Evolutionary conservation across 2,797 vertebrate genomes (phyloP), one percentile per base, ranked within the genome.

Genomic region (Sebastes dallii): DNA sequence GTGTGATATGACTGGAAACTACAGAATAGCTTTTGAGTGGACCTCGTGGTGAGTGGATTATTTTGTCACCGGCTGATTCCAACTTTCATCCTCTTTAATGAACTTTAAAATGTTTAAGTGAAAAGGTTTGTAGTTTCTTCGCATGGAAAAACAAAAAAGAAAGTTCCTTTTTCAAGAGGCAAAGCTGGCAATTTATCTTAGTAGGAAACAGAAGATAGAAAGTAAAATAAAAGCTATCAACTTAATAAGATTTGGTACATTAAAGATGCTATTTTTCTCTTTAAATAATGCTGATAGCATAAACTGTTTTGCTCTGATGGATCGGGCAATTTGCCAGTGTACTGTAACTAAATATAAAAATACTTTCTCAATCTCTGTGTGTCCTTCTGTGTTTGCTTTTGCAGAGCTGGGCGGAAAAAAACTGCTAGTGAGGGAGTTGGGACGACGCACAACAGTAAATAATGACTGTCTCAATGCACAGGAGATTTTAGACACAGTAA

Each of bases 391-490:
- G 16, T 78, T 72, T 86, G 69, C 72, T 78, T 77, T 60, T 55
- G 58, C 55, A 75, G 74, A 76, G 72, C 36, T 75, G 86, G 76
- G 72, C 72, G 78, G 60, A 85, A 54, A 72, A 78, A 42, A 83
- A 86, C 42, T 52, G 66, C 78, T 46, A 18, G 72, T 66, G 77
- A 75, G 82, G 59, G 75, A 80, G 87, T 32, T 66, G 79, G 75
- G 73, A 80, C 13, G 27, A 83, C 12, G 60, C 67, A 54, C 8
- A 34, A 81, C 87, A 82, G 90, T 94, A 92, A 94, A 95, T 92
- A 93, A 91, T 65, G 74, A 88, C 82, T 83, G 88, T 88, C 90
- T 90, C 83, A 85, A 85, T 85, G 73, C 92, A 90, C 87, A 71
- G 71, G 91, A 91, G 92, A 80, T 71, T 90, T 89, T 27, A 81